Evolutionary conservation across 2,113 vertebrate species (phyloP), one percentile per base, ranked within the genome.

Genomic region (Aspidoscelis tigris): DNA sequence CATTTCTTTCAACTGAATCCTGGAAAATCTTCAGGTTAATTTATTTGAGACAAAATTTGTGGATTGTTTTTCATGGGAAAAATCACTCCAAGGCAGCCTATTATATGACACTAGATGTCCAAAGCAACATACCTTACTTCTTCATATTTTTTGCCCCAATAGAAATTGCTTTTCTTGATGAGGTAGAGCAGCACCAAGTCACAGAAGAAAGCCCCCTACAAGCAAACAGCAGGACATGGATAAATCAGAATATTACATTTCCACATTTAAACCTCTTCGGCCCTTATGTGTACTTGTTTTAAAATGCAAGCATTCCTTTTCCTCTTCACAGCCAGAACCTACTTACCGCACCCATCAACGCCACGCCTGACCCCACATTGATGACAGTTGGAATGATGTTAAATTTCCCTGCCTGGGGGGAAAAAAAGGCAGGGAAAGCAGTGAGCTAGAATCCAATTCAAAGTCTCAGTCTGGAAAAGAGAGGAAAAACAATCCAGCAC

Each of bases 171-270:
- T 11, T 97, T 98, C 93, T 96, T 97, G 95, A 98, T 98, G 92
- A 99, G 89, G 92, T 99, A 99, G n/a, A 99, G 92, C 26, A 99
- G 95, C 61, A 99, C 96, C 95, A 99, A 94, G 88, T 99, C 98
- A 80, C 98, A 99, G 80, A 95, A 94, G 93, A 99, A 99, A 71
- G 97, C 97, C 41, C 97, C 98, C 98, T 99, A 91, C 77, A 90
- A 26, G 66, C 12, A 92, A 81, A 82, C 3, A 84, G 33, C 4
- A 22, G 18, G 1, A 47, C 41, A 21, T 7, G 0, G 33, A 16
- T 55, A 20, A 20, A 55, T 2, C 12, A 66, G 18, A 43, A 22
- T 33, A 41, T 21, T 61, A 75, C 10, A 5, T 47, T 41, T 68
- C 18, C 58, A 16, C 18, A 18, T 14, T 61, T 61, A 61, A 61